phyloP scores from a whole-genome alignment of 1,140 invertebrate species.

The Drosophila pallidifrons region DNA sequence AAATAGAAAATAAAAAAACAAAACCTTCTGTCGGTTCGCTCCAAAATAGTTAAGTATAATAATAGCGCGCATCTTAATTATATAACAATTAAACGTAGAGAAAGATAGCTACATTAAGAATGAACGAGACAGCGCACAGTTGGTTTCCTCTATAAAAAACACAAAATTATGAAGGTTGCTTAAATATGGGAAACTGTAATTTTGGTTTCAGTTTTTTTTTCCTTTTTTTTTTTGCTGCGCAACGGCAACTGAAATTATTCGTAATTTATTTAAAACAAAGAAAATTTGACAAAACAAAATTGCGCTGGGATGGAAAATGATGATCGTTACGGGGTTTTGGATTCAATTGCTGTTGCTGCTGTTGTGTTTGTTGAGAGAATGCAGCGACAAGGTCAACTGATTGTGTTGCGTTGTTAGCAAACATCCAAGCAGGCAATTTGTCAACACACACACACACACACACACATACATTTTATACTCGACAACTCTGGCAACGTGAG shows the following conservation, averaged over 20 bases:
- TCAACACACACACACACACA: conserved; percentile 46
- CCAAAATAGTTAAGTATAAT: conserved; percentile 76
- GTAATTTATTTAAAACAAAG: conserved; percentile 74
- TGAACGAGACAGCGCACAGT: neutral
- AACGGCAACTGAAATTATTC: conserved; percentile 53
- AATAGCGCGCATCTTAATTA: conserved; percentile 80
- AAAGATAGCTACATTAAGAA: conserved; percentile 17
- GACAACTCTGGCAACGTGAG: neutral
- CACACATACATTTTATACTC: no score
- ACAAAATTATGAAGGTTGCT: conserved; percentile 49
- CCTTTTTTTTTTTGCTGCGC: neutral
- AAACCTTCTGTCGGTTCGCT: conserved; percentile 25
- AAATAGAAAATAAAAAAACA: conserved; percentile 44
- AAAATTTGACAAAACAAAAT: conserved; percentile 68
- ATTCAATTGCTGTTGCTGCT: neutral
- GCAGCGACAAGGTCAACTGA: conserved; percentile 71
- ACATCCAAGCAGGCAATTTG: conserved; percentile 61
- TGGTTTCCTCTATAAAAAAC: conserved; percentile 36
- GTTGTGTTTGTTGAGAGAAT: conserved; percentile 35
- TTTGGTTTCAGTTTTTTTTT: conserved; percentile 33
- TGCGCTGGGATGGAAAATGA: conserved; percentile 58
- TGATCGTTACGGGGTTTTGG: conserved; percentile 36
- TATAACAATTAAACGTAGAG: conserved; percentile 70
- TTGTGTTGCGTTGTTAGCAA: conserved; percentile 51
- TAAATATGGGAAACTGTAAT: conserved; percentile 60